A percentile compares a stretch with the other conserved stretches of the same genome.
Evolutionary conservation across 2,888 invertebrate species (phyloP).

Genomic region (Terebella lapidaria): DNA sequence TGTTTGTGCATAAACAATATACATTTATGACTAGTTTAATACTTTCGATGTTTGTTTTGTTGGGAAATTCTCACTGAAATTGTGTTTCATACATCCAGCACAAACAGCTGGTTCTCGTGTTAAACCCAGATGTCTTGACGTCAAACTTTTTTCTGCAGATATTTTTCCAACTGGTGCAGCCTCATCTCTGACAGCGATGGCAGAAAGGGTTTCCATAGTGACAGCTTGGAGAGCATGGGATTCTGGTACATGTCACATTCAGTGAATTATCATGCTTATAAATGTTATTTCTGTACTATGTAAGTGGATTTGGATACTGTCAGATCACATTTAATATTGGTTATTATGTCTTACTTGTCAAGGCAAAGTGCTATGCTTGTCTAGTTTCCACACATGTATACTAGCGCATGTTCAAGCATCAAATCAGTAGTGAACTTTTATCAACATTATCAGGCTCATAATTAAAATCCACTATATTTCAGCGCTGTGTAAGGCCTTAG

Average conservation of each 20-base stretch:
- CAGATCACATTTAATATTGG: neutral
- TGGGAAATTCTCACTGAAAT: neutral
- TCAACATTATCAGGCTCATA: too few species aligned
- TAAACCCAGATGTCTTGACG: too few species aligned
- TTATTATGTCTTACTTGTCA: neutral
- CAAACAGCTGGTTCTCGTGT: too few species aligned
- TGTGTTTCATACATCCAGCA: too few species aligned
- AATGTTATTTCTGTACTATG: neutral
- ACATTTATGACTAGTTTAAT: too few species aligned
- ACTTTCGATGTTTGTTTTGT: neutral
- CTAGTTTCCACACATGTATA: neutral
- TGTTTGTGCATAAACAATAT: too few species aligned
- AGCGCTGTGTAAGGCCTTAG: constrained; percentile 38
- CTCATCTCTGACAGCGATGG: constrained; percentile 32
- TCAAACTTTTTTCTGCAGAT: constrained; percentile 30
- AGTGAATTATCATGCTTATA: neutral
- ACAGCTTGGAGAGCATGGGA: constrained; percentile 28
- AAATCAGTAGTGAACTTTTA: too few species aligned
- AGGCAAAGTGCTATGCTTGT: neutral
- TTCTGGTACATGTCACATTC: constrained; percentile 4
- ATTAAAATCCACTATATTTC: too few species aligned
- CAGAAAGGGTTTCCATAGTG: constrained; percentile 32
- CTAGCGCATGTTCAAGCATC: neutral
- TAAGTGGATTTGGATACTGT: neutral
- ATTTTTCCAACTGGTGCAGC: constrained; percentile 40